Conservation (phyloP, 2,888 invertebrate species). For the Thereva unica region DNA sequence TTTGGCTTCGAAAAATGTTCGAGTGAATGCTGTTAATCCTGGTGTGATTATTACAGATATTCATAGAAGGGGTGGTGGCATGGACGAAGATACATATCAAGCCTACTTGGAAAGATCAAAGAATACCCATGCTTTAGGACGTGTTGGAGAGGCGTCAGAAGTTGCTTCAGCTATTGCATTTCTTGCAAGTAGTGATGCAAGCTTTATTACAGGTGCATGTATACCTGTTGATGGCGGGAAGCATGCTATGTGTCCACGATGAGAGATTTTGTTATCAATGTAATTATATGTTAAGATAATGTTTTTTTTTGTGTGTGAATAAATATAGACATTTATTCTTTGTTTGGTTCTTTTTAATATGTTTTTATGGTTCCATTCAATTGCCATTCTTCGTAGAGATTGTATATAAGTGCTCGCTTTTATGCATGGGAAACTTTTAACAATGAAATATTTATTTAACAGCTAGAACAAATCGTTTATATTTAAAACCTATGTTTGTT, state of each 20-base stretch:
- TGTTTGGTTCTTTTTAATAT: too few relatives aligned
- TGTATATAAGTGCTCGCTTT: too few relatives aligned
- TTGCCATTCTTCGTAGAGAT: too few relatives aligned
- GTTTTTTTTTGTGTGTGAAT: too few relatives aligned
- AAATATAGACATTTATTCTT: too few relatives aligned
- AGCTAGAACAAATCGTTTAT: too few relatives aligned
- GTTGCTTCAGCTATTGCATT: conserved; percentile 88
- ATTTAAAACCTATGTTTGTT: too few relatives aligned
- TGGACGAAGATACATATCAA: conserved; percentile 73
- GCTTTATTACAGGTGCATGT: conserved; percentile 73
- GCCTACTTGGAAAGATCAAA: conserved; percentile 80
- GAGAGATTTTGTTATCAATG: too few relatives aligned
- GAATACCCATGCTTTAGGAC: conserved; percentile 85
- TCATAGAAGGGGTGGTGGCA: conserved; percentile 77
- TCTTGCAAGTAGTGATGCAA: conserved; percentile 75
- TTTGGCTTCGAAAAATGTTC: conserved; percentile 73
- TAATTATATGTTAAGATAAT: too few relatives aligned
- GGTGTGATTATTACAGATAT: conserved; percentile 89
- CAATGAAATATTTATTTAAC: too few relatives aligned
- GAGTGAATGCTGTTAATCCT: conserved; percentile 91
- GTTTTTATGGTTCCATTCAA: too few relatives aligned
- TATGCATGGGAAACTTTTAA: too few relatives aligned
- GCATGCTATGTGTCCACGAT: conserved; percentile 68
- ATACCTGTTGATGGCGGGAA: conserved; percentile 71
- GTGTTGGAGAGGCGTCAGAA: conserved; percentile 81